Evolutionary conservation across 2,888 invertebrate species (phyloP).

Genomic region (Nymphalis urticae): DNA sequence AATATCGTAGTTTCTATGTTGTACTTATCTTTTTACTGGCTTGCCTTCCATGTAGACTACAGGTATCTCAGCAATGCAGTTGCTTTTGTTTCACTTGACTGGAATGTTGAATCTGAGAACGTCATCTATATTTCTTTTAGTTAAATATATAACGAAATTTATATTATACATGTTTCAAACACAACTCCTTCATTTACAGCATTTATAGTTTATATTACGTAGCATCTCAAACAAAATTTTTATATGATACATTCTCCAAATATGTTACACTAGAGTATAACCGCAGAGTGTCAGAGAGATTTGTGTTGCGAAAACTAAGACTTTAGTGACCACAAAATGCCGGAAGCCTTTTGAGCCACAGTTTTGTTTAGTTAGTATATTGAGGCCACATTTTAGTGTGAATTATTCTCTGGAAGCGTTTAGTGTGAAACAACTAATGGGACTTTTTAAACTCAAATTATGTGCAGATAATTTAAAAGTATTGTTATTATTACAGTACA

Average conservation of each 20-base stretch:
- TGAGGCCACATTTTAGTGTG: slow-evolving; percentile 19
- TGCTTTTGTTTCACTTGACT: too few relatives aligned
- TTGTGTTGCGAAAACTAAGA: slow-evolving; percentile 18
- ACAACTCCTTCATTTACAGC: background rate
- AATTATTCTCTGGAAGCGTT: slow-evolving; percentile 13
- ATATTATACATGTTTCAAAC: too few relatives aligned
- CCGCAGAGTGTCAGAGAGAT: background rate
- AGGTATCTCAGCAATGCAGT: too few relatives aligned
- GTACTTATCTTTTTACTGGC: too few relatives aligned
- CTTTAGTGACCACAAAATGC: slow-evolving; percentile 19
- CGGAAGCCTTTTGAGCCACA: slow-evolving; percentile 24
- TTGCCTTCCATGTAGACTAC: too few relatives aligned
- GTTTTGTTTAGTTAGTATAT: slow-evolving; percentile 17
- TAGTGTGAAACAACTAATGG: slow-evolving; percentile 4
- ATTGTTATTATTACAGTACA: background rate
- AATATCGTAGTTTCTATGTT: too few relatives aligned
- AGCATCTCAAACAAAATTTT: background rate
- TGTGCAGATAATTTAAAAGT: background rate
- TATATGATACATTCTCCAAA: slow-evolving; percentile 1
- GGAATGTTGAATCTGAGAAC: too few relatives aligned
- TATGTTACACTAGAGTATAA: slow-evolving; percentile 1
- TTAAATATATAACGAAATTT: too few relatives aligned
- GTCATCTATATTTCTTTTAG: too few relatives aligned
- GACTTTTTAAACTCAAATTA: background rate
- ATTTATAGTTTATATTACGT: background rate